Evolutionary conservation across 2,113 vertebrate species (phyloP).

Genomic region (Cyprinodon brontotheroides): DNA sequence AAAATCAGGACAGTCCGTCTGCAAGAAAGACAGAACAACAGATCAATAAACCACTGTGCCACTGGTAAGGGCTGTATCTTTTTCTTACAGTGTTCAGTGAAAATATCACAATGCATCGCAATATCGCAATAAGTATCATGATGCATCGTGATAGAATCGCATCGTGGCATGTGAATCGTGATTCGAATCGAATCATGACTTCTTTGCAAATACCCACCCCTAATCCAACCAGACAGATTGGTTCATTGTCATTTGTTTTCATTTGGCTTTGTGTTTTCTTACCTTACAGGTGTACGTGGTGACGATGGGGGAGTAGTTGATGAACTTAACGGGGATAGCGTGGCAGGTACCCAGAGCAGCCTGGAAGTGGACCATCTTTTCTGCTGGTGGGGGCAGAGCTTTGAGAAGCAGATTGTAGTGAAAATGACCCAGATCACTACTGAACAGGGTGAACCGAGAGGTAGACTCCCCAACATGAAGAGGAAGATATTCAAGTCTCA

Average conservation of each 20-base stretch:
- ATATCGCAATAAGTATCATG: too few species aligned
- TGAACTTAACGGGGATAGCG: conserved; percentile 77
- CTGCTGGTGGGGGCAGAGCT: conserved; percentile 73
- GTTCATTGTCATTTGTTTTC: neutral
- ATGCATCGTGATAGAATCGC: too few species aligned
- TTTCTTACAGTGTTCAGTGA: too few species aligned
- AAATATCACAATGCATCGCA: too few species aligned
- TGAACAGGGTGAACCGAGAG: conserved; percentile 76
- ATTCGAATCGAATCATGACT: too few species aligned
- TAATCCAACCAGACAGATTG: too few species aligned
- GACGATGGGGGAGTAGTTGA: conserved; percentile 81
- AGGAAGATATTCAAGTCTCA: conserved; percentile 87
- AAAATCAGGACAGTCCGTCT: conserved; percentile 83
- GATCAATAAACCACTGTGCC: neutral
- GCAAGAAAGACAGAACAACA: conserved; percentile 1
- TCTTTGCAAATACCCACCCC: too few species aligned
- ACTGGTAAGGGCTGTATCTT: neutral
- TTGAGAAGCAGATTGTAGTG: conserved; percentile 83
- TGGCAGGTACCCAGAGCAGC: conserved; percentile 82
- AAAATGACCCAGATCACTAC: conserved; percentile 81
- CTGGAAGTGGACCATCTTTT: conserved; percentile 82
- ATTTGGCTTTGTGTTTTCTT: conserved; percentile 1
- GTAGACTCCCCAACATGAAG: conserved; percentile 76
- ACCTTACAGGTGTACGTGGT: conserved; percentile 85
- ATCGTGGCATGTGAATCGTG: too few species aligned